A percentile compares a stretch with the other conserved stretches of the same genome.
Evolutionary conservation across 2,888 invertebrate genomes (phyloP).

Genomic region (Cataglyphis livida): DNA sequence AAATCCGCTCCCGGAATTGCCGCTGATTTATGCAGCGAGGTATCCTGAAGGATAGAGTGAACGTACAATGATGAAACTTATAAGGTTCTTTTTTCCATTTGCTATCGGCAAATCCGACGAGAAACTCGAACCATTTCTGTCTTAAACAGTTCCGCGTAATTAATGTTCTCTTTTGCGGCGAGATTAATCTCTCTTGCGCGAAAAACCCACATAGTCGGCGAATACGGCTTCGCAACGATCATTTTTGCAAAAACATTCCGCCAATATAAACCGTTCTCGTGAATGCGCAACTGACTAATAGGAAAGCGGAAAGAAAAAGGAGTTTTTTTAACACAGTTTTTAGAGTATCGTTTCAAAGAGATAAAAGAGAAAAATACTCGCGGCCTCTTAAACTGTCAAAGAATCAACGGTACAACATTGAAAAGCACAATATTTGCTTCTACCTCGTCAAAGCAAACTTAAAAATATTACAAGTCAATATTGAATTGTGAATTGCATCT

Average conservation of each 20-base stretch:
- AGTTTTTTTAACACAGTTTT: constrained; percentile 32
- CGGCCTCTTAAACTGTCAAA: constrained; percentile 12
- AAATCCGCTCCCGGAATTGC: constrained; percentile 32
- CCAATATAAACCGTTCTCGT: background rate
- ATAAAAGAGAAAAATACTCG: constrained; percentile 16
- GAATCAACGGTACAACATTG: background rate
- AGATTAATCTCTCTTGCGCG: constrained; percentile 15
- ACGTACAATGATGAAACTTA: constrained; percentile 9
- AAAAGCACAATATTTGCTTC: background rate
- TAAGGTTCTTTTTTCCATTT: constrained; percentile 47
- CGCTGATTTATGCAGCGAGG: constrained; percentile 7
- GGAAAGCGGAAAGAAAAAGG: background rate
- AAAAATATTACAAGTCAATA: background rate
- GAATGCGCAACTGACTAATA: background rate
- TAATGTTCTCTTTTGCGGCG: constrained; percentile 25
- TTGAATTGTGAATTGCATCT: background rate
- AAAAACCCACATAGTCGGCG: background rate
- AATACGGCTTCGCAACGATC: background rate
- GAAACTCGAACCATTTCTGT: constrained; percentile 30
- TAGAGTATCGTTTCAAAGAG: background rate
- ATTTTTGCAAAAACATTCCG: background rate
- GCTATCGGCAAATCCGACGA: constrained; percentile 21
- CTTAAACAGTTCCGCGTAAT: constrained; percentile 42
- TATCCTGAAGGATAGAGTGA: background rate
- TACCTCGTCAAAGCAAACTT: background rate